Evolutionary conservation across 2,888 invertebrate genomes (phyloP).

Genomic region (Rhynchonema sp.): DNA sequence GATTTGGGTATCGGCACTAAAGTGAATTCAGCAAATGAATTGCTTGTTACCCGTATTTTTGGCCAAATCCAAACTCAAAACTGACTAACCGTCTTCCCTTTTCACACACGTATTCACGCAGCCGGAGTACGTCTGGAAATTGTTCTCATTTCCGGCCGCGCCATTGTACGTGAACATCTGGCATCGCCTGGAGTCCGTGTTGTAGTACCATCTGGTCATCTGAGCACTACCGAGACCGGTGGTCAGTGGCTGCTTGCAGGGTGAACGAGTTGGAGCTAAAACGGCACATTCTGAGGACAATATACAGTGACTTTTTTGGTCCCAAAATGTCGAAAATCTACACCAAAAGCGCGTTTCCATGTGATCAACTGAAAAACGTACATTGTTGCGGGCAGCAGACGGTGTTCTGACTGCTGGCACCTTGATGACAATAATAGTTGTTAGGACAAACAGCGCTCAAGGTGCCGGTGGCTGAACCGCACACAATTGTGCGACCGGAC

Average conservation of each 20-base stretch:
- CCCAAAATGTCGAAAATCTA: not conserved
- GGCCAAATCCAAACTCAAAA: no score
- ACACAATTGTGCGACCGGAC: not conserved
- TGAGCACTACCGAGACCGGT: not conserved
- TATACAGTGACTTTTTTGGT: not conserved
- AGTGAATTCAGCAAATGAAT: no score
- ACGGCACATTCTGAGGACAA: not conserved
- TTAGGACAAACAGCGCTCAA: not conserved
- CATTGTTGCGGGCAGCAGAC: conserved; percentile 7
- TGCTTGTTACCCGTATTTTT: no score
- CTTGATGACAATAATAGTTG: conserved; percentile 6
- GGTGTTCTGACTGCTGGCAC: conserved; percentile 4
- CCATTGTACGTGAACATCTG: conserved; percentile 1
- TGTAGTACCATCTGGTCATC: conserved; percentile 3
- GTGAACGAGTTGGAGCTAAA: not conserved
- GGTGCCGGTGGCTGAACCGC: not conserved
- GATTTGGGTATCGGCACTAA: no score
- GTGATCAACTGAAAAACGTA: not conserved
- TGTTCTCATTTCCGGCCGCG: conserved; percentile 1
- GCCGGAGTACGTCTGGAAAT: not conserved
- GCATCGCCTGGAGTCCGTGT: not conserved
- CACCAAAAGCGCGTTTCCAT: not conserved
- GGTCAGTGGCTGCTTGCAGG: not conserved
- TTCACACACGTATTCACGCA: not conserved
- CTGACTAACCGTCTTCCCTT: no score